A percentile compares a stretch with the other conserved stretches of the same genome.
Evolutionary conservation across 2,888 invertebrate genomes (phyloP).

Genomic region (Cordilura impudica): DNA sequence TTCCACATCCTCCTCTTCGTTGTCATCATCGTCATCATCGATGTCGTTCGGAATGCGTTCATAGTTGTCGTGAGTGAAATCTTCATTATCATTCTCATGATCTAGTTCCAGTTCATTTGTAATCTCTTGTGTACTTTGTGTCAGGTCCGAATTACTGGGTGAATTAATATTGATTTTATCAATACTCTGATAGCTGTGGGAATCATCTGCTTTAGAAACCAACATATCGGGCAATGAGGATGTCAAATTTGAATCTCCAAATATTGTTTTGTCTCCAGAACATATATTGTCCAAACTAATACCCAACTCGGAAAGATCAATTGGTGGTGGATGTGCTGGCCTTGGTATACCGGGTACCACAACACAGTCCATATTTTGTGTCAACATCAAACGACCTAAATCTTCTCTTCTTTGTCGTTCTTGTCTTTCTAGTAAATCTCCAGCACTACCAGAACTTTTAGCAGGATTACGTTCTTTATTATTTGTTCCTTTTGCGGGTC

Average conservation of each 20-base stretch:
- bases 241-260: constrained; percentile 76
- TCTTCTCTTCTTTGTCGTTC: constrained; percentile 72
- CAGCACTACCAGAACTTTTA: constrained; percentile 71
- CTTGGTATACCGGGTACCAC: constrained; percentile 73
- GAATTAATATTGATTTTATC: constrained; percentile 76
- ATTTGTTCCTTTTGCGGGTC: constrained; percentile 75
- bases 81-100: constrained; percentile 67
- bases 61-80: constrained; percentile 71
- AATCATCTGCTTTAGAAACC: constrained; percentile 74
- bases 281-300: constrained; percentile 80
- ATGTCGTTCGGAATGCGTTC: constrained; percentile 67
- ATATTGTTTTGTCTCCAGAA: constrained; percentile 77
- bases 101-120: constrained; percentile 74
- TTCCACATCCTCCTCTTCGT: constrained; percentile 56
- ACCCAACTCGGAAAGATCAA: constrained; percentile 80
- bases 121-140: constrained; percentile 76
- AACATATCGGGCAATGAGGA: constrained; percentile 82
- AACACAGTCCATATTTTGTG: constrained; percentile 71
- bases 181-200: constrained; percentile 76
- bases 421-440: constrained; percentile 72
- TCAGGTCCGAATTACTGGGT: constrained; percentile 74
- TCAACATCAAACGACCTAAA: constrained; percentile 71
- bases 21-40: constrained; percentile 64
- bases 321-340: constrained; percentile 82
- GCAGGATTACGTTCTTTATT: constrained; percentile 71